Evolutionary conservation across 2,797 vertebrate genomes (phyloP), one percentile per base, ranked within the genome.

Genomic region (Sorex maritimensis): DNA sequence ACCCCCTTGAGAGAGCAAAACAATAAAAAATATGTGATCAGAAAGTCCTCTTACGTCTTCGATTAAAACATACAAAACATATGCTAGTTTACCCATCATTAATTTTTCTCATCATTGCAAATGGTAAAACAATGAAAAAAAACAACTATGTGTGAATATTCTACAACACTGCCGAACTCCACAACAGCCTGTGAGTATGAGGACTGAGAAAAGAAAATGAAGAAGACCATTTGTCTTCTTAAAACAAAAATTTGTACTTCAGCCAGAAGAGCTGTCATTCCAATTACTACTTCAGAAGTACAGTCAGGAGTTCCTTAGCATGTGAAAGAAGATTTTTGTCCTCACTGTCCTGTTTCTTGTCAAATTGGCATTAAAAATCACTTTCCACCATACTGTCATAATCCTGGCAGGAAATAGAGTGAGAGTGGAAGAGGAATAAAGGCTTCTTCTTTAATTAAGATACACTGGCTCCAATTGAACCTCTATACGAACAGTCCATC

Each of bases 171-270:
- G 11, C 63, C 24, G 46, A 74, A 74, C 9, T 46, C 72, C 44
- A 15, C 44, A 73, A 73, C 30, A 44, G 30, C 4, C 24, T 72
- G 9, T n/a, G 67, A 93, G 10, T 61, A 11, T 6, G 6, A 86
- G 55, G 46, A 75, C 38, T 65, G 44, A 80, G 68, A 84, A 84
- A 81, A 89, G 71, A 91, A 94, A 94, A 86, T 44, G 72, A 87
- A 89, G 77, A n/a, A 24, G 63, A 74, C 11, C 49, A 81, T 69
- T 84, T 78, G 3, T n/a, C 75, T 80, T 96, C 94, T 90, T 81
- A 71, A 94, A 85, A 89, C 49, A 82, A 75, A 92, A 90, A 88
- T 26, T 19, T 92, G 26, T 19, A 73, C 10, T 69, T 92, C 21
- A 41, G 65, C 86, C 63, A 73, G 63, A 92, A 86, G 17, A 77